Conservation (phyloP, 2,797 vertebrate species). For the Lepilemur septentrionalis region DNA sequence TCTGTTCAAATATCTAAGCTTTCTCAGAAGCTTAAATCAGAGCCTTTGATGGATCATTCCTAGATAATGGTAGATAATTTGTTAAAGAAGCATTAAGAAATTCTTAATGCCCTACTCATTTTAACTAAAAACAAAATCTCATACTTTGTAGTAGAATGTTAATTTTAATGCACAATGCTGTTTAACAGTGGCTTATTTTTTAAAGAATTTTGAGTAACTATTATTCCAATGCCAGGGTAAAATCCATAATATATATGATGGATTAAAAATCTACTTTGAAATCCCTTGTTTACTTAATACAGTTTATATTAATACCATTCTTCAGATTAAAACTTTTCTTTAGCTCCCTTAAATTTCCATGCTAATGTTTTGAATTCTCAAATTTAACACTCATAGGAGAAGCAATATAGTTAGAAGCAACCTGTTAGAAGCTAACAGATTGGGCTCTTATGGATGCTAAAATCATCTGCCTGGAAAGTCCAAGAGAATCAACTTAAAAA, state of each 20-base stretch:
- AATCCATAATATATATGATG: background rate
- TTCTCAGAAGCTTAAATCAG: background rate
- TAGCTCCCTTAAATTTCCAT: background rate
- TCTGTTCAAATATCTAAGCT: conserved; percentile 40
- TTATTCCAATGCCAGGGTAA: background rate
- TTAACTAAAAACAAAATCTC: conserved; percentile 10
- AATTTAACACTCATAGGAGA: background rate
- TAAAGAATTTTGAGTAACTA: background rate
- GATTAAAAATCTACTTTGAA: background rate
- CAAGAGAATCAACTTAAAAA: background rate
- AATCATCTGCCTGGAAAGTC: background rate
- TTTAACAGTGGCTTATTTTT: background rate
- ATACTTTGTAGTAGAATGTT: background rate
- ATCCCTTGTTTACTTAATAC: background rate
- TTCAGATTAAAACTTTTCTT: conserved; percentile 1
- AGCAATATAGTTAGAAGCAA: background rate
- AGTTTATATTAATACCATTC: background rate
- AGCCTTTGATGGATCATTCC: background rate
- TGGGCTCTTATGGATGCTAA: background rate
- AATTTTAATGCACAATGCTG: background rate
- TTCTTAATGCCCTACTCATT: background rate
- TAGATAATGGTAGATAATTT: conserved; percentile 23
- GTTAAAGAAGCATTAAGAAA: background rate
- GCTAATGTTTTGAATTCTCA: background rate
- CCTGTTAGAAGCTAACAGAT: background rate